Evolutionary conservation across 2,888 invertebrate species (phyloP).

Genomic region (Tethea ocularis): DNA sequence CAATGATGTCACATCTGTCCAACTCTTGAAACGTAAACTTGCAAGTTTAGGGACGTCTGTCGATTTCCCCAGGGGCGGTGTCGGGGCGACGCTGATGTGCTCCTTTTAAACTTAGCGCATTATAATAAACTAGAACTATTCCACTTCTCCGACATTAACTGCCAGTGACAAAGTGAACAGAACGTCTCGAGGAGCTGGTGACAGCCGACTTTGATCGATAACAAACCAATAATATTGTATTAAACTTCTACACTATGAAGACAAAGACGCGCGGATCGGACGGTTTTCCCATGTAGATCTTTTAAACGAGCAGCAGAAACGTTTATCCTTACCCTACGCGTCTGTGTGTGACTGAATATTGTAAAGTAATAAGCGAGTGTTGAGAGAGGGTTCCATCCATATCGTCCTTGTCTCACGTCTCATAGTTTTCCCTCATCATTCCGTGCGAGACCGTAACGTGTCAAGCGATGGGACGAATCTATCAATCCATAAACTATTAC

Average conservation of each 20-base stretch:
- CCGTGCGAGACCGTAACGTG: neutral
- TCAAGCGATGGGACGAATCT: neutral
- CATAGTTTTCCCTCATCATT: neutral
- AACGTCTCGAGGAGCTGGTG: neutral
- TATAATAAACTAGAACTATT: constrained; percentile 4
- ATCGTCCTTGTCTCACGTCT: neutral
- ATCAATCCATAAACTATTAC: constrained; percentile 3
- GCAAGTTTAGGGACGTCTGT: constrained; percentile 24
- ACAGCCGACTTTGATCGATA: neutral
- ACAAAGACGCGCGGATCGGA: neutral
- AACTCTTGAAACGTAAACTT: neutral
- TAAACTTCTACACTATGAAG: neutral
- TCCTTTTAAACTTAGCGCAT: constrained; percentile 6
- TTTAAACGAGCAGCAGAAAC: neutral
- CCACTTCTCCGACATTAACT: neutral
- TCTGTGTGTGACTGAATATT: neutral
- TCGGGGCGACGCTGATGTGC: constrained; percentile 15
- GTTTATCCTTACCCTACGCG: neutral
- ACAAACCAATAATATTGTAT: neutral
- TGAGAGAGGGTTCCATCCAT: neutral
- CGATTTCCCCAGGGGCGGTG: constrained; percentile 36
- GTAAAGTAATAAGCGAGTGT: neutral
- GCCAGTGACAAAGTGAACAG: neutral
- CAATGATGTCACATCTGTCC: constrained; percentile 4
- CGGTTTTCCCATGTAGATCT: neutral